Evolutionary conservation across 2,113 vertebrate species (phyloP).

Genomic region (Marcusenius ussheri): DNA sequence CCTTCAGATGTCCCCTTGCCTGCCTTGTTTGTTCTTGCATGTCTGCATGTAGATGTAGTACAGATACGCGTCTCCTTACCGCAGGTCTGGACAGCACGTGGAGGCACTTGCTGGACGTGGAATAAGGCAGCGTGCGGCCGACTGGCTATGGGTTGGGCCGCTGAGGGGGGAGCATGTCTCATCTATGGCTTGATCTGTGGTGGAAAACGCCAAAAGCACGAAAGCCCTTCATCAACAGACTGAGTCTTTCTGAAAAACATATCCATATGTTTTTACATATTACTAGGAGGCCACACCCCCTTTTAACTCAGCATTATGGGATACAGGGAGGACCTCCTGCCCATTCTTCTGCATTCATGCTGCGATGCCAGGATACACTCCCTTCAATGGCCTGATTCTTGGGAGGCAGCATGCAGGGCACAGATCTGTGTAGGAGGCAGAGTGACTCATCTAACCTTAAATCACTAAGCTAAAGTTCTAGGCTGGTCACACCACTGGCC

Average conservation of each 20-base stretch:
- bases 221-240: background rate
- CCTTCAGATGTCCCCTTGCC: background rate
- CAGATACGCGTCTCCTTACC: constrained; percentile 53
- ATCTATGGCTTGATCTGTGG: constrained; percentile 67
- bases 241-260: background rate
- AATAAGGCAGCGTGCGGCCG: constrained; percentile 51
- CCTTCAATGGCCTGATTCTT: background rate
- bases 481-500: background rate
- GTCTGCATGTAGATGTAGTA: background rate
- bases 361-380: background rate
- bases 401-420: background rate
- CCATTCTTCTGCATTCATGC: background rate
- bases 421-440: background rate
- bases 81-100: constrained; percentile 74
- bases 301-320: background rate
- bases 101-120: constrained; percentile 58
- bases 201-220: background rate
- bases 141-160: constrained; percentile 57
- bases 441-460: background rate
- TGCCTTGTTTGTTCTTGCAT: background rate
- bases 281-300: background rate
- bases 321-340: background rate
- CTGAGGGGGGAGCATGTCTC: constrained; percentile 70
- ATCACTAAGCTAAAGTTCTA: background rate
- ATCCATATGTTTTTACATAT: no score